Base-by-base conservation (phyloP, 1,140 invertebrate genomes). In the Cataglyphis hispanica region DNA sequence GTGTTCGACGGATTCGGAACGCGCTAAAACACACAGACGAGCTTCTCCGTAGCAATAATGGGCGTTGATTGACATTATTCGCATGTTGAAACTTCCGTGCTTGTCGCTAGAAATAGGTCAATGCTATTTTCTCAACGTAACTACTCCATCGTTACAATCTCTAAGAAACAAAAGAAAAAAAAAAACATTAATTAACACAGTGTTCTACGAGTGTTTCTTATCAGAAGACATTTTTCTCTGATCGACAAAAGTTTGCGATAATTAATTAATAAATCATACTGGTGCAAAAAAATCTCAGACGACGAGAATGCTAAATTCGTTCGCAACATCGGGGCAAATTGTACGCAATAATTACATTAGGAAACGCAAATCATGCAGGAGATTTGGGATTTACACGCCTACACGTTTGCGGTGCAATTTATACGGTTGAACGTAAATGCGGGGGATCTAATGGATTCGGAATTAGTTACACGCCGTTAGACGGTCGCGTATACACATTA, bases 401-500 rank as follows among this genome's bases (percentile, higher is more conserved):
- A 74, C 37, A 74, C 53, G 67, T 83, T 83, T 60, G 72, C 78
- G 67, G 25, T 74, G 78, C 67, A 72, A 83, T 83, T 83, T 83
- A 83, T 83, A 83, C 67, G 37, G 78, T 46, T 83, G 78, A 83
- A 60, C 50, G 78, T 81, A 72, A 81, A 81, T 81, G 67, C 37
- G 53, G 25, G 53, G 66, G 78, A 83, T 83, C 74, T 83, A 83
- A 83, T 83, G 78, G 67, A 83, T 83, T 83, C 56, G 78, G 56
- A 83, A 83, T 83, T 83, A 83, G 78, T 83, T 83, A 74, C 78
- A 72, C 78, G 78, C 53, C 67, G 78, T 83, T 81, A 81, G 78
- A 81, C 22, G 66, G 66, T 72, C 70, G 66, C 78, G 37, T 81
- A 50, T 19, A 81, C 78, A 81, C 64, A 66, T 72, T 81, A 60